Percentiles rank a stretch among this genome's conserved stretches.
These are phyloP conservation scores for Artibeus jamaicensis DNA, from an alignment of 2,797 vertebrate species.

Conservation along the genomic window DNA sequence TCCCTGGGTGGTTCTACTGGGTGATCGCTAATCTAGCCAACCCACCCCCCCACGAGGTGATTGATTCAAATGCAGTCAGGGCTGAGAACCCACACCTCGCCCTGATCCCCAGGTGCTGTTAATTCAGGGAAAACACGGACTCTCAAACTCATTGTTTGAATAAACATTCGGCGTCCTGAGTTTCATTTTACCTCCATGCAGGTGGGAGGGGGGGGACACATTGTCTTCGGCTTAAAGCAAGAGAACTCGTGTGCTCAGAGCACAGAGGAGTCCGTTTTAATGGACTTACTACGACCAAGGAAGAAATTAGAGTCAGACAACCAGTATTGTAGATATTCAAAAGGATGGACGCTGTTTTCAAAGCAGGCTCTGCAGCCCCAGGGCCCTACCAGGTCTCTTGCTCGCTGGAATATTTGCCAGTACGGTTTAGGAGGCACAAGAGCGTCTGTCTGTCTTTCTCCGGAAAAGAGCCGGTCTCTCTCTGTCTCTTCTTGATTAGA, in stretches of 20 bases:
- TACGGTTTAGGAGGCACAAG: neutral
- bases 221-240: neutral
- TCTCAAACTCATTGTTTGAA: neutral
- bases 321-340: neutral
- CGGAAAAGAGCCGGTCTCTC: neutral
- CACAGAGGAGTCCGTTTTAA: neutral
- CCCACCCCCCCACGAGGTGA: rapidly evolving
- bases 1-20: no score
- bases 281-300: neutral
- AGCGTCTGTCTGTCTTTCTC: neutral
- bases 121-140: neutral
- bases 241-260: neutral
- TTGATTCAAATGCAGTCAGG: neutral
- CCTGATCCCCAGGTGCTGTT: neutral
- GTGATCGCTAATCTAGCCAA: neutral
- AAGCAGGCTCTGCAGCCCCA: neutral
- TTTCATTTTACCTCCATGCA: neutral
- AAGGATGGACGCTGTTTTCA: neutral
- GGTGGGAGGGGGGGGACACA: neutral
- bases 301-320: neutral
- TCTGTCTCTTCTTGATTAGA: neutral
- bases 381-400: neutral
- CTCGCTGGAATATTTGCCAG: neutral
- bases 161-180: neutral
- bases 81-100: neutral